phyloP scores from a whole-genome alignment of 2,113 vertebrate genomes.

The Eulacestoma nigropectus region DNA sequence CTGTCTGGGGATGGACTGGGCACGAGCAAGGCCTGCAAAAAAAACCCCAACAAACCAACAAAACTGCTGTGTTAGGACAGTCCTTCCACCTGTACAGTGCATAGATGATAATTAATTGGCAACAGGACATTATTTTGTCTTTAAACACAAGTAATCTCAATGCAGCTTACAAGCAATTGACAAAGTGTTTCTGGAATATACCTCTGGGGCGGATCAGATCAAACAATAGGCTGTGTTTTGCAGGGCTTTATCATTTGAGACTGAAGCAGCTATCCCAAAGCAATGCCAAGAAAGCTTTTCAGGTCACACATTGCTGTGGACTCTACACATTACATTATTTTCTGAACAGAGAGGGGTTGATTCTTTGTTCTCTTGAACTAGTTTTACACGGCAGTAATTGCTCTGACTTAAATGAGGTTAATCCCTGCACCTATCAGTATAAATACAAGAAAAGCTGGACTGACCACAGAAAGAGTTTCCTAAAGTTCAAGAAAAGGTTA shows the following conservation, averaged over 20 bases:
- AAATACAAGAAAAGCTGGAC: not conserved
- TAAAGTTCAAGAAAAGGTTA: slow-evolving; percentile 13
- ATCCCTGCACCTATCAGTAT: not conserved
- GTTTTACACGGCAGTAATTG: not conserved
- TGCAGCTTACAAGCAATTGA: not conserved
- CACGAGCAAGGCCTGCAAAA: slow-evolving; percentile 79
- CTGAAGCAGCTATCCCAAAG: not conserved
- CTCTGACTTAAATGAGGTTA: not conserved
- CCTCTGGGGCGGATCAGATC: not conserved
- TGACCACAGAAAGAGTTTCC: not conserved
- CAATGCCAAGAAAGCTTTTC: not conserved
- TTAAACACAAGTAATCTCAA: not conserved
- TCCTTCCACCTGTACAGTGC: not conserved
- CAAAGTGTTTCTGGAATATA: not conserved
- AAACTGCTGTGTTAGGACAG: not conserved
- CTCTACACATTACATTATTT: not conserved
- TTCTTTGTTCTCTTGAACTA: not conserved
- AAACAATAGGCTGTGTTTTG: not conserved
- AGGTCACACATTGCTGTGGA: not conserved
- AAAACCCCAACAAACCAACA: not conserved
- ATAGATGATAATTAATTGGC: not conserved
- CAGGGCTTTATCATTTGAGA: not conserved
- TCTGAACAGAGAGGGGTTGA: not conserved
- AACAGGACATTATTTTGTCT: not conserved
- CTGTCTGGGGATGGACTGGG: slow-evolving; percentile 86